Base-by-base conservation (phyloP, 2,888 invertebrate genomes). In the Eilema caniola region DNA sequence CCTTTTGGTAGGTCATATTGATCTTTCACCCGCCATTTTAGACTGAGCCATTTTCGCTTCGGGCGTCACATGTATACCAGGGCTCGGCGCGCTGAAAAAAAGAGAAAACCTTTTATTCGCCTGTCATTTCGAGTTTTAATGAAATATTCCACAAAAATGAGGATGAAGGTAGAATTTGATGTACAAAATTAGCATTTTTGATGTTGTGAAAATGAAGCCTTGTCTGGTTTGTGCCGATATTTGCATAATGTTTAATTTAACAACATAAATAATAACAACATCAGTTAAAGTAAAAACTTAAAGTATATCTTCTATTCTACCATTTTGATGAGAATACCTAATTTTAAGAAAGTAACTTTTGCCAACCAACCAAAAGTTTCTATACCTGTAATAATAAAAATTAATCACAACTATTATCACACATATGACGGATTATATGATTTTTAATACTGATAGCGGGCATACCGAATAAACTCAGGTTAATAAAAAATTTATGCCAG, bases 1-100 rank as follows among this genome's bases (percentile, higher is more conserved):
- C 90, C 92, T 93, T 95, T 94, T 90, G 93, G 93, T 93, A 90
- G 93, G 89, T 94, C 91, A 94, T 95, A 95, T 95, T 95, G 95
- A 95, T 95, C 95, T 95, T 93, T 94, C 93, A 93, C 92, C 95
- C 95, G 94, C 95, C 95, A 95, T 95, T 94, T 95, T 94, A 93
- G 89, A 88, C 86, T 87, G 90, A 88, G 89, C 91, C 93, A 93
- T 94, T 95, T 93, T 94, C 91, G 90, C 92, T 93, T 85, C 88
- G 86, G 90, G 93, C 93, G 90, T 91, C 93, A 92, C 93, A 93
- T 91, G 93, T 92, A 92, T 85, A 89, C 89, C 86, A 86, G 80
- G 70, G 83, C 86, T 80, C 82, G 85, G 77, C 84, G 82, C 86
- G 79, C 88, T 87, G 86, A 76, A 78, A 87, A 87, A 89, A 92